Conservation (phyloP, 2,888 invertebrate genomes). For the Erpobdella octoculata region DNA sequence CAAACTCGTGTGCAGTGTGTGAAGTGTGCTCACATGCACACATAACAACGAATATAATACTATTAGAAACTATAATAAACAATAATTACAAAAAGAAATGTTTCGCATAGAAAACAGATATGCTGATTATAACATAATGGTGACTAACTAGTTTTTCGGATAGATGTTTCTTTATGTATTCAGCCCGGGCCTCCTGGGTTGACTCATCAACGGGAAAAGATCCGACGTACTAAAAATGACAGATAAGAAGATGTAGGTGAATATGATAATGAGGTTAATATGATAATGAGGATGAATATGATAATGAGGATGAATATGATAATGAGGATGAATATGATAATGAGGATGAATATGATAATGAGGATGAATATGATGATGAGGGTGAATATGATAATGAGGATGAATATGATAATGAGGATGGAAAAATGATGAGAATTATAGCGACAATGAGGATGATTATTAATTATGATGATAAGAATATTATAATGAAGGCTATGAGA, state of each 20-base stretch:
- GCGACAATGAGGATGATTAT: neutral
- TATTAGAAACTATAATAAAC: neutral
- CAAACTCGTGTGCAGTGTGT: too few species aligned
- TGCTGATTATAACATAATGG: neutral
- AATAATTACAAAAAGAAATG: neutral
- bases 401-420: neutral
- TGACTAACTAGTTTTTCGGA: constrained; percentile 3
- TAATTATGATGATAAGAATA: too few species aligned
- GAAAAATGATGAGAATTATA: neutral
- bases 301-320: neutral
- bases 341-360: neutral
- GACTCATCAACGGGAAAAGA: constrained; percentile 26
- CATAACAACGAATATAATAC: too few species aligned
- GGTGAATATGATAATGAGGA: neutral
- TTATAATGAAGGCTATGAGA: neutral
- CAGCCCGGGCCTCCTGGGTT: constrained; percentile 23
- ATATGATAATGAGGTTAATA: neutral
- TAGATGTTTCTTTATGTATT: constrained; percentile 28
- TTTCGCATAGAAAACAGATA: neutral
- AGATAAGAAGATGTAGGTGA: neutral
- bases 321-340: neutral
- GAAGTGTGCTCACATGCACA: too few species aligned
- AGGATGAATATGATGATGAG: neutral
- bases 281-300: neutral
- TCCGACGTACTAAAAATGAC: constrained; percentile 10